Evolutionary conservation across 2,113 vertebrate genomes (phyloP), one percentile per base, ranked within the genome.

Genomic region (Trochalopteron elliotii): DNA sequence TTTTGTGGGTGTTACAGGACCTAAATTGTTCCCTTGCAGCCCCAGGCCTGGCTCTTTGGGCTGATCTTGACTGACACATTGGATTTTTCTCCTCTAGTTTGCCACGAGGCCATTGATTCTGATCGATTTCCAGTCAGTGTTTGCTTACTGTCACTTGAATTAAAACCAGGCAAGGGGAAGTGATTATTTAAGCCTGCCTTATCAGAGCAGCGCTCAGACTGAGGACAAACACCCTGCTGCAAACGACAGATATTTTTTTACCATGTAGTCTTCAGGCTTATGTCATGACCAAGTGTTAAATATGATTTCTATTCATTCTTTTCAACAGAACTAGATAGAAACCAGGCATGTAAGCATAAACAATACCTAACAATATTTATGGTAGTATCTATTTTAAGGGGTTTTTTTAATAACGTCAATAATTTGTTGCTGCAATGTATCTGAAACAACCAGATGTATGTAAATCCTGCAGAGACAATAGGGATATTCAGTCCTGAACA

Each of bases 71-170:
- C 37, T 30, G 45, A 57, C 2, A 0, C 52, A 3, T 33, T 52
- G 56, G 82, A 44, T 83, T 92, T 96, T 90, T 70, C 79, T 80
- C 56, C 4, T 3, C 79, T 47, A 44, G 18, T 90, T 92, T 40
- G 68, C 92, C 72, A 68, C 25, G 7, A 92, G 27, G 60, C 76
- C 83, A 93, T 94, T 75, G 93, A 97, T 96, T 86, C 71, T 78
- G 42, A 95, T 88, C 4, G 47, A 95, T 93, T 96, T 81, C 88
- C 68, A 89, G 78, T 87, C 94, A 67, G 35, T 60, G 76, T 75
- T 95, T 96, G 72, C 85, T 92, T 68, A 39, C 60, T 89, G 95
- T 70, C 88, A 83, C 76, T 95, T 90, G 88, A 96, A 95, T 96
- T 96, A 94, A 96, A 97, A 71, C 18, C 76, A 89, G 83, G 74